Percentiles rank a stretch among this genome's conserved stretches.
Evolutionary conservation across 1,140 invertebrate species (phyloP).

Genomic region (Cryptotermes secundus): DNA sequence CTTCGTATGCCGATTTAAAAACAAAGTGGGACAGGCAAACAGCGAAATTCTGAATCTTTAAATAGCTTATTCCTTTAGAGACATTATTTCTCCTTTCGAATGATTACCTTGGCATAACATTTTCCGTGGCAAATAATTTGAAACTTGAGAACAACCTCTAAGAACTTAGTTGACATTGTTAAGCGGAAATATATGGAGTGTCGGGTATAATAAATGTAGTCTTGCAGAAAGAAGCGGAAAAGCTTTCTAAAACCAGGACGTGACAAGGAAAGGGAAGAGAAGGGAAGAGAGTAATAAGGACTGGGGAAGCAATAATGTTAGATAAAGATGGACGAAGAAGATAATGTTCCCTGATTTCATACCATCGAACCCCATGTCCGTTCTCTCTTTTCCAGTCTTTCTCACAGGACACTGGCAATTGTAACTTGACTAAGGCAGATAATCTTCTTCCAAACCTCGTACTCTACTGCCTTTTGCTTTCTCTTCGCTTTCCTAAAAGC

Average conservation of each 20-base stretch:
- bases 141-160: no score
- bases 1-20: no score
- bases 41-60: no score
- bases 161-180: no score
- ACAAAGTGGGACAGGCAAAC: no score
- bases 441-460: background rate
- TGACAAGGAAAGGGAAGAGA: background rate
- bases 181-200: no score
- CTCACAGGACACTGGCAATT: background rate
- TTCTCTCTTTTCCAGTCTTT: background rate
- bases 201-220: background rate
- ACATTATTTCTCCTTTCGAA: no score
- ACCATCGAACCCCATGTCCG: background rate
- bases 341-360: background rate
- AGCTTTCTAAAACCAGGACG: background rate
- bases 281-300: background rate
- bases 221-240: background rate
- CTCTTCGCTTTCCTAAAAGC: background rate
- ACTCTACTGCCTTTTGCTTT: background rate
- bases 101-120: no score
- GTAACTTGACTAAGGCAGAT: background rate
- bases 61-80: no score
- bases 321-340: conserved; percentile 7
- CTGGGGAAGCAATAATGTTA: background rate
- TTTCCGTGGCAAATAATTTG: no score